A percentile compares a stretch with the other conserved stretches of the same genome.
Conservation (phyloP, 2,797 vertebrate genomes). For the Todus mexicanus region DNA sequence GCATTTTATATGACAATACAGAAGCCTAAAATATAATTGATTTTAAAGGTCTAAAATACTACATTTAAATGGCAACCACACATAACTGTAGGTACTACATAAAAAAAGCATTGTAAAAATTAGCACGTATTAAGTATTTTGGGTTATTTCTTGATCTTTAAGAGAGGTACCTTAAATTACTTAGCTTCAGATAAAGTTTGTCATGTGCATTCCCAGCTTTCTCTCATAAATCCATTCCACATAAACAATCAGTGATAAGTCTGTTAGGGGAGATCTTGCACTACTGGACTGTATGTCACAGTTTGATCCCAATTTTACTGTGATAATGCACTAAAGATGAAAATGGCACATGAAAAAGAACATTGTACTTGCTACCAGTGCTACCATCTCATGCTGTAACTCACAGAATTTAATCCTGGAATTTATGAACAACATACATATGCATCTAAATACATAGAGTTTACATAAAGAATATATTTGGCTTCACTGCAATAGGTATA, state of each 20-base stretch:
- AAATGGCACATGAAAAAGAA: conserved; percentile 47
- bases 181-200: conserved; percentile 18
- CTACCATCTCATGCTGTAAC: conserved; percentile 42
- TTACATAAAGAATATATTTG: conserved; percentile 32
- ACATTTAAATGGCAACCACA: neutral
- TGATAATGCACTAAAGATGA: conserved; percentile 3
- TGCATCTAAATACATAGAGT: conserved; percentile 34
- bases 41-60: neutral
- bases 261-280: neutral
- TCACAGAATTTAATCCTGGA: conserved; percentile 50
- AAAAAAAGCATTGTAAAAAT: conserved; percentile 15
- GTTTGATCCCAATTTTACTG: neutral
- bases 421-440: conserved; percentile 4
- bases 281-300: neutral
- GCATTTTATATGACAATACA: neutral
- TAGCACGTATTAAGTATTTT: neutral
- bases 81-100: neutral
- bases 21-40: neutral
- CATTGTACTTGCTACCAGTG: conserved; percentile 9
- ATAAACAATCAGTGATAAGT: neutral
- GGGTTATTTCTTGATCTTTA: conserved; percentile 39
- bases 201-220: neutral
- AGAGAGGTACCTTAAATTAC: conserved; percentile 3
- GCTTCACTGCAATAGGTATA: conserved; percentile 29
- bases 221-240: neutral